Evolutionary conservation across 2,888 invertebrate genomes (phyloP).

Genomic region (Zaprionus lineosus): DNA sequence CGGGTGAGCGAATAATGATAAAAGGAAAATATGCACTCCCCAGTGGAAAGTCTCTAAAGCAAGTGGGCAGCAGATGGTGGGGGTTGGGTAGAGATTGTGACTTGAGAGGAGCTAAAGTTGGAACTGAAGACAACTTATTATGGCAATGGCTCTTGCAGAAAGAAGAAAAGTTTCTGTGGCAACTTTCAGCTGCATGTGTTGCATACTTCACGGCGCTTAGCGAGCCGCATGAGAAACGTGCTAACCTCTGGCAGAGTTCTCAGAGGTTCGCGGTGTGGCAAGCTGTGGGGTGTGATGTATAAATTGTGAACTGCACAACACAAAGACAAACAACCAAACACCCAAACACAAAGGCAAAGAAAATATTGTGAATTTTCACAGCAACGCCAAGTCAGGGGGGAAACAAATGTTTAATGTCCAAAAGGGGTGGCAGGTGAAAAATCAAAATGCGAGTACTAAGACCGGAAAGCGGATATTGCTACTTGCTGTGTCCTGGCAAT

Average conservation of each 20-base stretch:
- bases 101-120: constrained; percentile 1
- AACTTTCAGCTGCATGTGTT: constrained; percentile 66
- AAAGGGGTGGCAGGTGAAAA: constrained; percentile 14
- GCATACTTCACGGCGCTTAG: constrained; percentile 44
- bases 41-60: not conserved
- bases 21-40: constrained; percentile 29
- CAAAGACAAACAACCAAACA: no score
- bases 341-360: not conserved
- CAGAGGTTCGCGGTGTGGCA: no score
- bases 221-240: constrained; percentile 23
- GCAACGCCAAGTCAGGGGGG: constrained; percentile 42
- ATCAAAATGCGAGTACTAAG: constrained; percentile 4
- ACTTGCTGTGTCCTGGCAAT: constrained; percentile 9
- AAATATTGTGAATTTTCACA: constrained; percentile 26
- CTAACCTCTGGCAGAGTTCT: not conserved
- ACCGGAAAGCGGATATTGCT: no score
- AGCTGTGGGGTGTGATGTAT: no score
- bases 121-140: constrained; percentile 42
- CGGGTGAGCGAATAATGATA: constrained; percentile 32
- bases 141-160: constrained; percentile 7
- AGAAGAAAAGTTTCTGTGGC: constrained; percentile 45
- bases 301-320: no score
- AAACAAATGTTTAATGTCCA: constrained; percentile 59
- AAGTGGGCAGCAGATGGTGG: no score
- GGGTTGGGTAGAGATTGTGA: no score